A percentile compares a stretch with the other conserved stretches of the same genome.
phyloP scores from a whole-genome alignment of 2,113 vertebrate species.

The Leptobrachium leishanense region DNA sequence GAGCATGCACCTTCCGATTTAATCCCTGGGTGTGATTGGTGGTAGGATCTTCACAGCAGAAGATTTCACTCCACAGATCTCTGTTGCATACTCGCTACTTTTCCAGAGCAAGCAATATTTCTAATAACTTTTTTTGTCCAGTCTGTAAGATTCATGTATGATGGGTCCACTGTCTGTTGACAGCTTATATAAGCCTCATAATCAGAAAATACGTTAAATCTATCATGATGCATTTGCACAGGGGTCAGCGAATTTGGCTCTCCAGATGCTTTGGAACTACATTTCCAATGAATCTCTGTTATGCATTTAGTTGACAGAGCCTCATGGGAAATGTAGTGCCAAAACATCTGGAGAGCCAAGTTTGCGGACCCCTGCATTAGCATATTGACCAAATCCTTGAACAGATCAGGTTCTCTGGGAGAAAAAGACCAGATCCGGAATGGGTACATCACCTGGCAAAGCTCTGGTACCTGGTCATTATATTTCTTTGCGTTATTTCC shows the following conservation, averaged over 20 bases:
- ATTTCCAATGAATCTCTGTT: no score
- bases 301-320: no score
- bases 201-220: constrained; percentile 90
- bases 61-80: no score
- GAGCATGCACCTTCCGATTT: no score
- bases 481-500: constrained; percentile 78
- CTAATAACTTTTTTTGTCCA: no score
- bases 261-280: no score
- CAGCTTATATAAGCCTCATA: constrained; percentile 79
- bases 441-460: constrained; percentile 79
- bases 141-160: constrained; percentile 64
- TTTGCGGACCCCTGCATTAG: constrained; percentile 62
- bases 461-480: constrained; percentile 75
- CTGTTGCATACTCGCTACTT: no score
- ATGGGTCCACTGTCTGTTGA: constrained; percentile 77
- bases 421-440: constrained; percentile 77
- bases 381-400: constrained; percentile 79
- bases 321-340: no score
- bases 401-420: constrained; percentile 76
- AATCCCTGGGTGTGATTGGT: no score
- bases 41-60: no score
- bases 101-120: no score
- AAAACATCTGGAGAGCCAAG: no score
- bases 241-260: constrained; percentile 19
- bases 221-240: constrained; percentile 52